Base-by-base conservation (phyloP, 1,140 invertebrate genomes). In the Scylla paramamosain region DNA sequence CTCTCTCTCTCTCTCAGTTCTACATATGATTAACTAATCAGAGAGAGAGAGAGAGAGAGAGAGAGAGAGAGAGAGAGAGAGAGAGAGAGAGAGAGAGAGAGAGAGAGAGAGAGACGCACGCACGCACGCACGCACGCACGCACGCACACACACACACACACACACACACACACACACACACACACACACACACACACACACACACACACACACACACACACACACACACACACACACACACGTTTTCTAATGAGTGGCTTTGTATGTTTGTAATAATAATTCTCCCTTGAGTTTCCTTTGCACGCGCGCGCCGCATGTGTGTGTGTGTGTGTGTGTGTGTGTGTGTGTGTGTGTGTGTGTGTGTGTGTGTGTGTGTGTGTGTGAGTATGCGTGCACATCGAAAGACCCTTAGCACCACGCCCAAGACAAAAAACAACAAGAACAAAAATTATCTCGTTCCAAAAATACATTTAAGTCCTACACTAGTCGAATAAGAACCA, bases 21-120 rank as follows among this genome's bases (percentile, higher is more conserved):
- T 67, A 67, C 20, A 77, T 7, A 7, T n/a, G 25, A 77, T n/a
- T 77, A 25, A n/a, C n/a, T 7, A 89, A 48, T 0, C 7, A 31
- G 86, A 31, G 84, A 87, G 16, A 87, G 84, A 31, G 16, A 87
- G 16, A 87, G 84, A 87, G 28, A 87, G 84, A 87, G 16, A 87
- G 84, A 87, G 84, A 87, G n/a, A 87, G 84, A 87, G 84, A 87
- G 7, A 87, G 84, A 87, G 84, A 87, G 84, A 87, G n/a, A 87
- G 7, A 87, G 84, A 87, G 84, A 87, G 84, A 87, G 84, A 87
- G 84, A 87, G n/a, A 87, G 84, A 87, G 84, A 87, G 84, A 87
- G 7, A 87, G 84, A 87, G 84, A 87, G n/a, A n/a, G n/a, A n/a
- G n/a, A n/a, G n/a, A n/a, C n/a, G n/a, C n/a, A n/a, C n/a, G n/a